Base-by-base conservation (phyloP, 2,888 invertebrate genomes). In the Ethmia dodecea region DNA sequence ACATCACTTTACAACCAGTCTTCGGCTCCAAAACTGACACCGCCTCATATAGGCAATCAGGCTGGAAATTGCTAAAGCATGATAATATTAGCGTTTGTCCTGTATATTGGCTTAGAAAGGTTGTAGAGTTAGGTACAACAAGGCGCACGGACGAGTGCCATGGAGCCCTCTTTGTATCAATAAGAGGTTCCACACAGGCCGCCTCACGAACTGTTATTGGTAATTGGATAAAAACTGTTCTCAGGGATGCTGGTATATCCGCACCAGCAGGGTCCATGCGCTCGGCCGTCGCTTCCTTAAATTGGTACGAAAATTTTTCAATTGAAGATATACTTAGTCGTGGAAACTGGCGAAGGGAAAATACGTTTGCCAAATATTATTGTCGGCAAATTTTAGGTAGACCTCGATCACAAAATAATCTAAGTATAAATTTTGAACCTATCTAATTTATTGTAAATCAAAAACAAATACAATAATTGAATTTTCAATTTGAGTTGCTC, bases 11-110 rank as follows among this genome's bases (percentile, higher is more conserved):
- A 9, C 25, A 25, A 25, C 32, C 32, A n/a, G 10, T n/a, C 3
- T 32, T 32, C 10, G 32, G 32, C 5, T 32, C 32, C 5, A 32
- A 32, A 32, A 32, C 32, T 3, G 32, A 32, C 10, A 5, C 13
- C 3, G 24, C 13, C 3, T 9, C n/a, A 5, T 12, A 33, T 10
- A 9, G 13, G 12, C 33, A 26, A 18, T 33, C 27, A 5, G 27
- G 27, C 4, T 27, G 33, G 33, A 15, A 11, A 18, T 11, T n/a
- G 8, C 6, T n/a, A 8, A 4, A n/a, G 16, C 9, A 13, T 10
- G 2, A 18, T n/a, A 4, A 25, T 10, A 8, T 11, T 5, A 25
- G 25, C 5, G 5, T 25, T n/a, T n/a, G 11, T 25, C 25, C 25
- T 10, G 25, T 25, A n/a, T 25, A n/a, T 10, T 25, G 25, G 25